Percentiles rank a stretch among this genome's conserved stretches.
phyloP scores from a whole-genome alignment of 2,113 vertebrate species.

The Gobiocypris rarus region DNA sequence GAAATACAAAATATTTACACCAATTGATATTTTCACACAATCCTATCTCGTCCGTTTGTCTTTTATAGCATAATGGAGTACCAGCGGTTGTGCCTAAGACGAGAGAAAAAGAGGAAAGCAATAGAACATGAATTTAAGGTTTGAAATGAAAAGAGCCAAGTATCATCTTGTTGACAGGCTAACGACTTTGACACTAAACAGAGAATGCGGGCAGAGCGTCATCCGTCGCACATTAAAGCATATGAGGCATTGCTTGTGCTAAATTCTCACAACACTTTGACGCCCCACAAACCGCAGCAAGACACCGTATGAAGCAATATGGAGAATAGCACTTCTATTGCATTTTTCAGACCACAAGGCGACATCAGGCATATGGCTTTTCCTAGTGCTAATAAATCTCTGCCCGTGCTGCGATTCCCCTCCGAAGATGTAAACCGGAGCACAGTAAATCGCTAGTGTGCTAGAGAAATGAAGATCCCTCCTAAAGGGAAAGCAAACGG shows the following conservation, averaged over 20 bases:
- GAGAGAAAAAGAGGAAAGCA: not conserved
- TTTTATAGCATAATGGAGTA: slow-evolving; percentile 82
- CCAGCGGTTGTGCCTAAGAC: slow-evolving; percentile 76
- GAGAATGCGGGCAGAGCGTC: not conserved
- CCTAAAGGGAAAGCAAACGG: not conserved
- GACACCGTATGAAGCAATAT: slow-evolving; percentile 4
- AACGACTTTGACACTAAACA: not conserved
- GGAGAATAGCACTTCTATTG: not conserved
- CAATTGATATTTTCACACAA: slow-evolving; percentile 53
- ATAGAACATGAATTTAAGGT: not conserved
- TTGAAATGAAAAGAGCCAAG: too few species aligned
- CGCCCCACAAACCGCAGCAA: slow-evolving; percentile 11
- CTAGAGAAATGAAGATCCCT: not conserved
- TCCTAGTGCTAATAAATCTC: slow-evolving; percentile 36
- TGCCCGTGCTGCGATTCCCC: not conserved
- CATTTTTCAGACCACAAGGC: slow-evolving; percentile 29
- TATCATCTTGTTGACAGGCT: not conserved
- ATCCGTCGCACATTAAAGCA: not conserved
- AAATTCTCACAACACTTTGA: slow-evolving; percentile 2
- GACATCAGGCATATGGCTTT: slow-evolving; percentile 15
- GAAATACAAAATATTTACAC: slow-evolving; percentile 82
- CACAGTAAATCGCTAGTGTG: slow-evolving; percentile 10
- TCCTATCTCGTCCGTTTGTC: slow-evolving; percentile 80
- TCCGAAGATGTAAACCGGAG: slow-evolving; percentile 13
- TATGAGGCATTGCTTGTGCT: not conserved